Percentiles rank a stretch among this genome's conserved stretches.
Conservation (phyloP, 2,113 vertebrate species). For the Heterochromis multidens region DNA sequence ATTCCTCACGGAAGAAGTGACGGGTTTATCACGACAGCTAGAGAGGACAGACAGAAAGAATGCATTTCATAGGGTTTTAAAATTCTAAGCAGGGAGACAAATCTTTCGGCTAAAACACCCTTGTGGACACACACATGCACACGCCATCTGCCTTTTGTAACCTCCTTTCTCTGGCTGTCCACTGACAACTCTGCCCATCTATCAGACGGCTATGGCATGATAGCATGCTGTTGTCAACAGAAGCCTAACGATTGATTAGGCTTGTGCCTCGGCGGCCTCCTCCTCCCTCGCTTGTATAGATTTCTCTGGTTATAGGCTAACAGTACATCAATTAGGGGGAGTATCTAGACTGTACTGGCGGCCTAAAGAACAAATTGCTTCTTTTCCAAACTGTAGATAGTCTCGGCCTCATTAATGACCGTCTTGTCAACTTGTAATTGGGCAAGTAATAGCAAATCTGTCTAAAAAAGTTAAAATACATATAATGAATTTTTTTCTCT, state of each 20-base stretch:
- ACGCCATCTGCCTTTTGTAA: constrained; percentile 30
- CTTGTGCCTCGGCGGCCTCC: constrained; percentile 45
- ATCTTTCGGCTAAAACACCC: constrained; percentile 31
- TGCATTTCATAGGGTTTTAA: constrained; percentile 64
- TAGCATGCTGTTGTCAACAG: constrained; percentile 68
- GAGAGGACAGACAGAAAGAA: constrained; percentile 62
- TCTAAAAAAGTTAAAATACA: constrained; percentile 19
- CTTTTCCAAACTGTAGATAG: constrained; percentile 50
- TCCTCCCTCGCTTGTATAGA: constrained; percentile 51
- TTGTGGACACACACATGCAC: background rate
- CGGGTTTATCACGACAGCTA: constrained; percentile 72
- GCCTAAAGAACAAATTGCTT: constrained; percentile 69
- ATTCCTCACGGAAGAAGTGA: constrained; percentile 71
- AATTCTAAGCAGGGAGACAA: constrained; percentile 41
- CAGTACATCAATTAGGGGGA: constrained; percentile 72
- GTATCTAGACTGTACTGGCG: constrained; percentile 60
- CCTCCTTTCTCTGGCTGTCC: constrained; percentile 47
- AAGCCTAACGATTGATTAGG: constrained; percentile 69
- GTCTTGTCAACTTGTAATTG: constrained; percentile 56
- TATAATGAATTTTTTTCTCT: background rate
- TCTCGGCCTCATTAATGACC: constrained; percentile 59
- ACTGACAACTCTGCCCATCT: constrained; percentile 44
- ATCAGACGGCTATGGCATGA: constrained; percentile 61
- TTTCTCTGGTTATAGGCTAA: constrained; percentile 65
- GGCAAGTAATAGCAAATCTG: constrained; percentile 55